These are phyloP conservation scores for Thinocorus orbignyianus DNA, from an alignment of 2,113 vertebrate genomes.

Conservation along the genomic window DNA sequence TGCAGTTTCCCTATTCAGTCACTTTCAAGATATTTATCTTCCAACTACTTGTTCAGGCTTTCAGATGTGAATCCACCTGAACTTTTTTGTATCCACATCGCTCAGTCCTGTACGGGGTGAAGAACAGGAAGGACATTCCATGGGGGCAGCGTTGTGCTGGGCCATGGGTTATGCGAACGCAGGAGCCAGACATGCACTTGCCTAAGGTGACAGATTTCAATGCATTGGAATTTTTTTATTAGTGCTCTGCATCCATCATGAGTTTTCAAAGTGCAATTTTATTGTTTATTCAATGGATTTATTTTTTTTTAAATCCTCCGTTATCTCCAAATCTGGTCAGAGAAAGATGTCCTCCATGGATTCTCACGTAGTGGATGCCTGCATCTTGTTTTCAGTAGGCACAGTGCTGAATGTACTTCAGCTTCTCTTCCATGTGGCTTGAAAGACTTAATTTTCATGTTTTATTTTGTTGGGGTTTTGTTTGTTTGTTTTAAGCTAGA, in stretches of 20 bases:
- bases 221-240: not conserved
- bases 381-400: not conserved
- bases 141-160: not conserved
- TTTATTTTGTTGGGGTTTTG: too few relatives aligned
- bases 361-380: not conserved
- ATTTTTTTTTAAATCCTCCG: not conserved
- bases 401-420: not conserved
- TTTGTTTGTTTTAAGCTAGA: not conserved
- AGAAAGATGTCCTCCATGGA: not conserved
- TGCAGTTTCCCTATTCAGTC: not conserved
- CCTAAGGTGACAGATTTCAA: not conserved
- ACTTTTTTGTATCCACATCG: not conserved
- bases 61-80: not conserved
- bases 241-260: not conserved
- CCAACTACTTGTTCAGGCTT: not conserved
- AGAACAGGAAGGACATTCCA: not conserved
- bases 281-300: not conserved
- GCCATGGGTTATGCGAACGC: not conserved
- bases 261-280: not conserved
- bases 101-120: not conserved
- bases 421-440: not conserved
- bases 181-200: not conserved
- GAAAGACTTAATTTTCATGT: not conserved
- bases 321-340: not conserved
- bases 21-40: not conserved